phyloP scores from a whole-genome alignment of 2,797 vertebrate species.

The Bradypus variegatus region DNA sequence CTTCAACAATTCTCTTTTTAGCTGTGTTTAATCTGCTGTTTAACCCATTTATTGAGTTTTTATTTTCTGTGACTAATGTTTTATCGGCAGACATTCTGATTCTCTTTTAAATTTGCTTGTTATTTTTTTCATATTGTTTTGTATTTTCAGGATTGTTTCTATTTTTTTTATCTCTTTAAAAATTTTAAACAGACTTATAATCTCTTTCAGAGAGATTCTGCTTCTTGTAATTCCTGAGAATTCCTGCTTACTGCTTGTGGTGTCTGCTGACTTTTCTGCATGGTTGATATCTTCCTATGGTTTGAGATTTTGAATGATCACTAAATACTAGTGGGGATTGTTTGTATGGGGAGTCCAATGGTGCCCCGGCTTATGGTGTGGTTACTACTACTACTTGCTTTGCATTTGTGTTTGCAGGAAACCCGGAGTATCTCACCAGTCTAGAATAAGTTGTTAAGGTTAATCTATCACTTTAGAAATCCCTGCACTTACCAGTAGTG shows the following conservation, averaged over 20 bases:
- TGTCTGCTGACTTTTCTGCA: not conserved
- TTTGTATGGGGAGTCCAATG: not conserved
- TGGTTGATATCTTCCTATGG: not conserved
- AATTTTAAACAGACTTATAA: not conserved
- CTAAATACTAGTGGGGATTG: not conserved
- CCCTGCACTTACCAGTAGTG: not conserved
- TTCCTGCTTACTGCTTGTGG: not conserved
- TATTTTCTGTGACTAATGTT: not conserved
- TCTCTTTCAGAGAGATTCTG: not conserved
- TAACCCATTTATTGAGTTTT: not conserved
- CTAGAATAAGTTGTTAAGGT: not conserved
- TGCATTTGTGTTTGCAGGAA: not conserved
- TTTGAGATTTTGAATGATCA: not conserved
- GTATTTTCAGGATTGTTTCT: not conserved
- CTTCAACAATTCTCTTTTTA: not conserved
- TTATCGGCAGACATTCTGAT: not conserved
- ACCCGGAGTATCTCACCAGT: not conserved
- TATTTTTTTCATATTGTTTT: conserved; percentile 6
- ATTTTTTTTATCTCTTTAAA: conserved; percentile 8
- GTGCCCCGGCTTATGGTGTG: not conserved
- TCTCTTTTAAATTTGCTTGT: not conserved
- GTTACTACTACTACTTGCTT: not conserved
- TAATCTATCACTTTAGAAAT: not conserved
- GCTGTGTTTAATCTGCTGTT: not conserved
- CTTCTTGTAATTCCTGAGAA: not conserved